Evolutionary conservation across 1,140 invertebrate genomes (phyloP), one percentile per base, ranked within the genome.

Genomic region (Dreissena polymorpha): DNA sequence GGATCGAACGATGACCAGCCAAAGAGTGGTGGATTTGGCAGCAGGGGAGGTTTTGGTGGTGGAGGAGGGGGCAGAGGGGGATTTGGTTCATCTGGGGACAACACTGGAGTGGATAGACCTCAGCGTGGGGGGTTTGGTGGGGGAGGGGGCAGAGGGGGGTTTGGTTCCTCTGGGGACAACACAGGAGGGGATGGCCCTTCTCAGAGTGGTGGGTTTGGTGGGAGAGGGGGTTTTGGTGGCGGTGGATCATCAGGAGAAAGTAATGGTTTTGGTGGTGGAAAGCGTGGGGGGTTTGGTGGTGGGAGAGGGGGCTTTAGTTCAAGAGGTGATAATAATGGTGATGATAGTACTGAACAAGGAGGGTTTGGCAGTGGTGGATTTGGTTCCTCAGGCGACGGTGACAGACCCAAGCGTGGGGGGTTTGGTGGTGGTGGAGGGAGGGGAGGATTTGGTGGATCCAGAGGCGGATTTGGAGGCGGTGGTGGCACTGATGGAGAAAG

Each of bases 401-500:
- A 76, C 53, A 72, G 77, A 18, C 49, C 51, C 55, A 64, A 70
- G 51, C 50, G 71, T 21, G 51, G 60, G 51, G 74, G 53, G n/a
- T 68, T 64, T 27, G 76, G 76, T 50, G 72, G 79, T 51, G 81
- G 60, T 23, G 72, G 83, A 39, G 75, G 60, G 81, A 70, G 84
- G 29, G 65, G 73, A 39, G 65, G 64, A 67, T 60, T 55, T 53
- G 55, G 81, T 23, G 72, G 83, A 39, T 80, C 65, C 83, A 70
- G 84, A 50, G 65, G 73, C 51, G 65, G 53, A 16, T 68, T 64
- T 27, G 76, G 76, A 25, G 72, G 79, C 39, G 81, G 60, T 67
- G 67, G 83, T 10, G 55, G 63, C 83, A 70, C 81, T 50, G 65
- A 69, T 50, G 65, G 83, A n/a, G 84, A 85, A 68, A 74, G 73